Conservation (phyloP, 2,797 vertebrate genomes). For the Kryptolebias ocellatus region DNA sequence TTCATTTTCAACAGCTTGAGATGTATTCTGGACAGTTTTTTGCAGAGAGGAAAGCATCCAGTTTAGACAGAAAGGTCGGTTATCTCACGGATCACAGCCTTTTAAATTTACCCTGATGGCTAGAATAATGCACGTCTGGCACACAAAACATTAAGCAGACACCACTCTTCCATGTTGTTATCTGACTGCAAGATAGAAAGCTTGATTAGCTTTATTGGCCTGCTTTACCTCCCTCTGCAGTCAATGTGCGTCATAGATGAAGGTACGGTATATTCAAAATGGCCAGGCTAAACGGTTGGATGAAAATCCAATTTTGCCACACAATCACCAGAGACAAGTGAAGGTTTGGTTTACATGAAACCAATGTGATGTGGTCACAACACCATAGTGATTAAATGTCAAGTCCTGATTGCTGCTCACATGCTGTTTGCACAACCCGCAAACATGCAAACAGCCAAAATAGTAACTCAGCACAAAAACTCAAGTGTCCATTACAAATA, state of each 20-base stretch:
- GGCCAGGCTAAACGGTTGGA: slow-evolving; percentile 64
- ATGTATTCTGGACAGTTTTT: slow-evolving; percentile 53
- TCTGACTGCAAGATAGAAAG: slow-evolving; percentile 51
- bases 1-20: slow-evolving; percentile 29
- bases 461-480: slow-evolving; percentile 25
- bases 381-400: slow-evolving; percentile 67
- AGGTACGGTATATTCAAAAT: slow-evolving; percentile 66
- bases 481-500: slow-evolving; percentile 10
- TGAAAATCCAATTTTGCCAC: slow-evolving; percentile 76
- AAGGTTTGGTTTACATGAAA: slow-evolving; percentile 57
- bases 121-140: slow-evolving; percentile 62
- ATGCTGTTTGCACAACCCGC: slow-evolving; percentile 22
- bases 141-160: slow-evolving; percentile 48
- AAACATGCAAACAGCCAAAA: slow-evolving; percentile 1
- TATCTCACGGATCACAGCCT: slow-evolving; percentile 73
- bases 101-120: slow-evolving; percentile 71
- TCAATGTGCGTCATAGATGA: slow-evolving; percentile 49
- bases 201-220: slow-evolving; percentile 57
- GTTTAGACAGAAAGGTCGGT: slow-evolving; percentile 72
- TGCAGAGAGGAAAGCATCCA: slow-evolving; percentile 41
- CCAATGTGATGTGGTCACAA: slow-evolving; percentile 63
- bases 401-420: slow-evolving; percentile 50
- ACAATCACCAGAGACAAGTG: slow-evolving; percentile 67
- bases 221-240: slow-evolving; percentile 52
- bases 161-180: slow-evolving; percentile 46